A percentile compares a stretch with the other conserved stretches of the same genome.
Conservation (phyloP, 2,888 invertebrate genomes). For the Dusona sp. region DNA sequence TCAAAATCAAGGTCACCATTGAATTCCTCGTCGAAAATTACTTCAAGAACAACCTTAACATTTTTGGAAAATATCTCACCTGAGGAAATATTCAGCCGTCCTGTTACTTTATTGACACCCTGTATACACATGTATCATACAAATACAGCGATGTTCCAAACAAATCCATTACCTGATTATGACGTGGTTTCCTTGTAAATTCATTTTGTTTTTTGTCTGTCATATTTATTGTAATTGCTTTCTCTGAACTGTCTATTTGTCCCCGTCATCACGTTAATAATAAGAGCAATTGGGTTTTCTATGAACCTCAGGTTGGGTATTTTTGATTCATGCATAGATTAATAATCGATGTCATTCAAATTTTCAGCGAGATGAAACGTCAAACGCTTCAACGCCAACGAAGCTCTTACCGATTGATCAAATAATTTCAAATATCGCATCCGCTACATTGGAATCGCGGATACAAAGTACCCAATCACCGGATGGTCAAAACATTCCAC, state of each 20-base stretch:
- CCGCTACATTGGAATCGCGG: constrained; percentile 76
- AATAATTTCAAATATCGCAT: constrained; percentile 83
- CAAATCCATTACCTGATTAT: not conserved
- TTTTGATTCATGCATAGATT: not conserved
- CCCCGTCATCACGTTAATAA: not conserved
- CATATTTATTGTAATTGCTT: not conserved
- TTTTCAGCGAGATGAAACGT: constrained; percentile 84
- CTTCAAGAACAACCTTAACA: too few relatives aligned
- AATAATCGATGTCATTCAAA: not conserved
- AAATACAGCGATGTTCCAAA: not conserved
- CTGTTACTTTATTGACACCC: too few relatives aligned
- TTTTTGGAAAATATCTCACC: too few relatives aligned
- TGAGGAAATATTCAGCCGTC: too few relatives aligned
- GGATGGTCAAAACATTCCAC: constrained; percentile 72
- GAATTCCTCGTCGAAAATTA: too few relatives aligned
- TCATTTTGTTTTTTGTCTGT: not conserved
- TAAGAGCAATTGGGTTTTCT: not conserved
- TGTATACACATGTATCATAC: too few relatives aligned
- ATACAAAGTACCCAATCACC: constrained; percentile 73
- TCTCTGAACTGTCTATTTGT: not conserved
- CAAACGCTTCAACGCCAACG: constrained; percentile 82
- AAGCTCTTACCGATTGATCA: constrained; percentile 83
- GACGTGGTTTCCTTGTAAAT: not conserved
- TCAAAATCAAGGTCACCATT: too few relatives aligned
- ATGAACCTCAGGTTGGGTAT: not conserved